Evolutionary conservation across 2,797 vertebrate species (phyloP).

Genomic region (Helarctos malayanus): DNA sequence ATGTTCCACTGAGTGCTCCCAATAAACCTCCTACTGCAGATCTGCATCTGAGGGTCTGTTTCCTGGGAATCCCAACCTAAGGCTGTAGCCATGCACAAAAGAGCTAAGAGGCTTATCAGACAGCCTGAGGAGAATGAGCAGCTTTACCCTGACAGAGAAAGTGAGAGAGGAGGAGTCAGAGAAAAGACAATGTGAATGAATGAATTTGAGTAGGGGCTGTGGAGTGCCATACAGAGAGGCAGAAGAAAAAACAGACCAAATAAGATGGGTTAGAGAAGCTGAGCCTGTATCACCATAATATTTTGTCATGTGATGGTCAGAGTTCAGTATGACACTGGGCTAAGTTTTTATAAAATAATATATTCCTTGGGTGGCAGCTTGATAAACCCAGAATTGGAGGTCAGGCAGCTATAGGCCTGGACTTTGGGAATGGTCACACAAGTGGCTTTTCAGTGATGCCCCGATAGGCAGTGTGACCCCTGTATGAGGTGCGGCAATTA

Average conservation of each 20-base stretch:
- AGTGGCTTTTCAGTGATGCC: neutral
- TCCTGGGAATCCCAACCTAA: neutral
- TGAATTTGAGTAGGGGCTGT: neutral
- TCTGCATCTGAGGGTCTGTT: neutral
- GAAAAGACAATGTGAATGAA: neutral
- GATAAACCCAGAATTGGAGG: neutral
- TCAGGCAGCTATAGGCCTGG: neutral
- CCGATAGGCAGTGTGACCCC: neutral
- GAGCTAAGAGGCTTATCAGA: neutral
- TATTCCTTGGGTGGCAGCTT: neutral
- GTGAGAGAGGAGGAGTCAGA: neutral
- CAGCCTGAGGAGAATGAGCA: neutral
- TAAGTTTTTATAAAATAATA: neutral
- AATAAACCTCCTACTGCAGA: neutral
- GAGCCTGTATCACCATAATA: neutral
- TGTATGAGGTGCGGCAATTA: neutral
- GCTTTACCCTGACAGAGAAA: neutral
- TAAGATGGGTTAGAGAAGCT: neutral
- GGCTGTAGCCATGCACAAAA: neutral
- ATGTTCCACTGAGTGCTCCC: neutral
- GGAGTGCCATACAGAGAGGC: neutral
- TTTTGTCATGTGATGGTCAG: neutral
- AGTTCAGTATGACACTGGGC: neutral
- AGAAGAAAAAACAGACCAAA: neutral
- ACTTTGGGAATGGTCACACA: neutral